A percentile compares a stretch with the other conserved stretches of the same genome.
Evolutionary conservation across 2,113 vertebrate genomes (phyloP).

Genomic region (Geococcyx californianus): DNA sequence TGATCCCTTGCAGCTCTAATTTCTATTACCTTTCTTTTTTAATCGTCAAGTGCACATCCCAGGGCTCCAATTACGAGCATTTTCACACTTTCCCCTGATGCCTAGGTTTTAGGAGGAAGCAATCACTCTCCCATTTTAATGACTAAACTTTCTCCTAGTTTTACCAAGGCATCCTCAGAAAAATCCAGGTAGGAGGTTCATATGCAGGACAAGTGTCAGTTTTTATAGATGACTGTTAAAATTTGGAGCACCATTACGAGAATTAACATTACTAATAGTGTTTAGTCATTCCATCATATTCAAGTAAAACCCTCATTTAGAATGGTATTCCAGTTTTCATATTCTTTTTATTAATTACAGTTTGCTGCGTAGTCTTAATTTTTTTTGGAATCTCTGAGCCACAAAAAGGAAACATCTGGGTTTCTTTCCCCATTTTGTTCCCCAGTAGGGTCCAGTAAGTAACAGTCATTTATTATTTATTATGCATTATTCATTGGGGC

Average conservation of each 20-base stretch:
- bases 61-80: neutral
- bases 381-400: neutral
- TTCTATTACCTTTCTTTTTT: neutral
- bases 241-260: neutral
- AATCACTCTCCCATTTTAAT: neutral
- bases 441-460: neutral
- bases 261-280: neutral
- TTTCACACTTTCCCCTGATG: neutral
- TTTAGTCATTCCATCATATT: neutral
- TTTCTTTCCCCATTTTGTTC: neutral
- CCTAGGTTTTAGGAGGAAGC: neutral
- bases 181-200: neutral
- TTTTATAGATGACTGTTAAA: neutral
- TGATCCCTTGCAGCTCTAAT: neutral
- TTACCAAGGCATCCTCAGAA: neutral
- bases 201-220: neutral
- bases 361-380: neutral
- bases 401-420: neutral
- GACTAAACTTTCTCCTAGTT: neutral
- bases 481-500: neutral
- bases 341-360: neutral
- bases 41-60: neutral
- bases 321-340: neutral
- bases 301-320: neutral
- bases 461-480: constrained; percentile 13